A percentile compares a stretch with the other conserved stretches of the same genome.
Evolutionary conservation across 2,113 vertebrate species (phyloP).

Genomic region (Hystrix brachyura): DNA sequence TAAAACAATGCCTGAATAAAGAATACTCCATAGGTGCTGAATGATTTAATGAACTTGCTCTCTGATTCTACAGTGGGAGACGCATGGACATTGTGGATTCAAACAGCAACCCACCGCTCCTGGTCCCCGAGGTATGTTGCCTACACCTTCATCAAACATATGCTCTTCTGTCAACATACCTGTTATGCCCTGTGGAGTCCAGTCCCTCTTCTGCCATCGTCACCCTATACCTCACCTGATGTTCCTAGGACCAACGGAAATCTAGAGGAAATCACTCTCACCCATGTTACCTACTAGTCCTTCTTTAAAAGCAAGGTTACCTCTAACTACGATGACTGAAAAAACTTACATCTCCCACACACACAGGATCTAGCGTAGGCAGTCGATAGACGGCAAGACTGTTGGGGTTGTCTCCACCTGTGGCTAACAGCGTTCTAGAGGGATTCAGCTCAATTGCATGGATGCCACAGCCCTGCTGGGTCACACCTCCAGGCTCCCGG

Average conservation of each 20-base stretch:
- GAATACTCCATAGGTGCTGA: constrained; percentile 15
- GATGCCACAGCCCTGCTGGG: constrained; percentile 98
- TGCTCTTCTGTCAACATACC: neutral
- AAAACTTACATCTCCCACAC: constrained; percentile 98
- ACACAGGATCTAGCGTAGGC: constrained; percentile 97
- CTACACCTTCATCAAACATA: neutral
- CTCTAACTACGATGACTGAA: neutral
- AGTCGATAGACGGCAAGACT: constrained; percentile 98
- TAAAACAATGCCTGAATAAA: constrained; percentile 16
- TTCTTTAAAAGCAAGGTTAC: constrained; percentile 36
- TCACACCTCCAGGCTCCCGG: constrained; percentile 90
- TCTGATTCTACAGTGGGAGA: neutral
- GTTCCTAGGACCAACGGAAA: neutral
- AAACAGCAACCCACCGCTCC: neutral
- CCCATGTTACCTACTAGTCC: neutral
- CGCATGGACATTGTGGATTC: neutral
- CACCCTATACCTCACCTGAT: neutral
- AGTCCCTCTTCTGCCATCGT: neutral
- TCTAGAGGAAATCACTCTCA: neutral
- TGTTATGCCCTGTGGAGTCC: neutral
- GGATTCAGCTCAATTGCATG: constrained; percentile 98
- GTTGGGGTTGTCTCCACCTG: constrained; percentile 99
- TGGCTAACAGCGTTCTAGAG: constrained; percentile 95
- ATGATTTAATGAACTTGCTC: constrained; percentile 26
- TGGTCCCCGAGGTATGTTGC: neutral